Percentiles rank a stretch among this genome's conserved stretches.
These are phyloP conservation scores for Mycteria americana DNA, from an alignment of 2,797 vertebrate genomes.

Conservation along the genomic window DNA sequence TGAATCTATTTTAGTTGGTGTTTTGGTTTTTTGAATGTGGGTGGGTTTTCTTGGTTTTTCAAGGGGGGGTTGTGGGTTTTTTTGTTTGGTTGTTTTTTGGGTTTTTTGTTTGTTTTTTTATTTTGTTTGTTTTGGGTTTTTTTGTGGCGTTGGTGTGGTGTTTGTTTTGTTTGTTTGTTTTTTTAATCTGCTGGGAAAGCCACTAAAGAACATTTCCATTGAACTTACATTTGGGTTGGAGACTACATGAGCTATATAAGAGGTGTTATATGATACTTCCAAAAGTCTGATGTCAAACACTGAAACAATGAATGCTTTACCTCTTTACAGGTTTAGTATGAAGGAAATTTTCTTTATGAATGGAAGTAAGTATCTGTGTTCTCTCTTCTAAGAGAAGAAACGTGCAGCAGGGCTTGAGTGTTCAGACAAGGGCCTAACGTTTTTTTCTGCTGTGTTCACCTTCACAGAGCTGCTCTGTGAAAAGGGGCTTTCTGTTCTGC, in stretches of 20 bases:
- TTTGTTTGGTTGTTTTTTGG: no score
- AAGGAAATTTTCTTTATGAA: background rate
- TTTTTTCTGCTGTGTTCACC: background rate
- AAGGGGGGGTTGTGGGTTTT: no score
- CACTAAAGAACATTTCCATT: background rate
- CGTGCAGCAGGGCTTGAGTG: background rate
- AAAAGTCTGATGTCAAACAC: background rate
- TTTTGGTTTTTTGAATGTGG: background rate
- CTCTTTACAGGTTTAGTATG: background rate
- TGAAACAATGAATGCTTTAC: fast-evolving
- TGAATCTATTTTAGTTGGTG: background rate
- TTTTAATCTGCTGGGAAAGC: background rate
- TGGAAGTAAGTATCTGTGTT: background rate
- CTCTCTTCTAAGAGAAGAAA: background rate
- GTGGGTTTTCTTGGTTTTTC: no score
- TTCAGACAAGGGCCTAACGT: background rate
- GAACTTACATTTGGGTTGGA: background rate
- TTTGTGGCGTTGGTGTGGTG: background rate
- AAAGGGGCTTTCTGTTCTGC: background rate
- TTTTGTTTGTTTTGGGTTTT: no score
- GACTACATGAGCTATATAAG: background rate
- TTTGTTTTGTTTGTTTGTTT: no score
- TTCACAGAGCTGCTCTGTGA: background rate
- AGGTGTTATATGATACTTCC: background rate
- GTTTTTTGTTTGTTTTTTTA: no score